These are phyloP conservation scores for Thripadectes ignobilis DNA, from an alignment of 2,797 vertebrate species.

Conservation along the genomic window DNA sequence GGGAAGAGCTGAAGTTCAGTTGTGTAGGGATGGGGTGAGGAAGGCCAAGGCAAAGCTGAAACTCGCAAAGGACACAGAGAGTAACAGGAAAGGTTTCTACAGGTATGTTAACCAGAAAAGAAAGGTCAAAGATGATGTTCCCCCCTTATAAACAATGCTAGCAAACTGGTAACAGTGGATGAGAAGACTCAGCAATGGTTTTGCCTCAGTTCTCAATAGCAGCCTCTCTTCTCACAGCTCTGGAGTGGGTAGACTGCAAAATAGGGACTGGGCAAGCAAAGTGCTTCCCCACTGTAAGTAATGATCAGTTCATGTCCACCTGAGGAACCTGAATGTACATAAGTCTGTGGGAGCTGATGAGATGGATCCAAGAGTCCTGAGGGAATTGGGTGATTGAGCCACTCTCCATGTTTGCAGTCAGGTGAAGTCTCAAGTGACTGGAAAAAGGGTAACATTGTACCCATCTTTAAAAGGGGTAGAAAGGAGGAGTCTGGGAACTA, in stretches of 20 bases:
- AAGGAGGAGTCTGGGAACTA: not conserved
- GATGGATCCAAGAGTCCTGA: not conserved
- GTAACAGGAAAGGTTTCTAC: not conserved
- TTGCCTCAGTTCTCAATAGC: not conserved
- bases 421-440: not conserved
- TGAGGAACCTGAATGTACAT: not conserved
- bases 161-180: not conserved
- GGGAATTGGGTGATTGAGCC: not conserved
- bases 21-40: not conserved
- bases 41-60: not conserved
- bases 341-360: not conserved
- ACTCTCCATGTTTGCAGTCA: not conserved
- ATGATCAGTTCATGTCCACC: not conserved
- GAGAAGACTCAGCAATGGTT: not conserved
- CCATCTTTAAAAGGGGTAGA: not conserved
- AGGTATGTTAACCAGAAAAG: fast-evolving
- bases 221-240: not conserved
- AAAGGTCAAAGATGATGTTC: not conserved
- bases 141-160: not conserved
- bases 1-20: not conserved
- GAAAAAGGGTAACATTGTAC: not conserved
- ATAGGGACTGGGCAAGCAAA: not conserved
- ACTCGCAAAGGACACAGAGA: not conserved
- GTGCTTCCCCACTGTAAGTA: not conserved
- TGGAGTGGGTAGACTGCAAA: not conserved